Conservation (phyloP, 2,113 vertebrate genomes). For the Chiloscyllium plagiosum region DNA sequence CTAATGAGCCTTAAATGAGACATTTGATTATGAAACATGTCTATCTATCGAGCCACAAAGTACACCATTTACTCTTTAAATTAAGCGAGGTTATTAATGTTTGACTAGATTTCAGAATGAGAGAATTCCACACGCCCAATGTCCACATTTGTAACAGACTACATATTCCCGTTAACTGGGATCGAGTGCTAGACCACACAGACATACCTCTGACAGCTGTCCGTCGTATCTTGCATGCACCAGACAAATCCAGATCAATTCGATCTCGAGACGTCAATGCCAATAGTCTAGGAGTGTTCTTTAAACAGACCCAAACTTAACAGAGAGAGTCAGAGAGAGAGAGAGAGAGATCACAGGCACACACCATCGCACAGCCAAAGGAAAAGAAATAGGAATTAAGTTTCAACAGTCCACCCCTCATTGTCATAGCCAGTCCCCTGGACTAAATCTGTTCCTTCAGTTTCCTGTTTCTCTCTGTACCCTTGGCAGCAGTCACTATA, state of each 20-base stretch:
- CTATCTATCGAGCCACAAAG: not conserved
- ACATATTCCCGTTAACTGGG: not conserved
- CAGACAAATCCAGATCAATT: not conserved
- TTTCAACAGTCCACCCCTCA: slow-evolving; percentile 13
- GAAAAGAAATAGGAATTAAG: slow-evolving; percentile 14
- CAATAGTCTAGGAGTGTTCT: not conserved
- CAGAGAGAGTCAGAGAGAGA: not conserved
- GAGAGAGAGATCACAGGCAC: not conserved
- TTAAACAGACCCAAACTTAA: not conserved
- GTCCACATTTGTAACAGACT: not conserved
- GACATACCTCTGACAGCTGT: not conserved
- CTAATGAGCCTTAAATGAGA: not conserved
- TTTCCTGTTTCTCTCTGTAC: slow-evolving; percentile 21
- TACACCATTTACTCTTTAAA: not conserved
- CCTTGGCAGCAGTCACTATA: not conserved
- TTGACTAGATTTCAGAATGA: not conserved
- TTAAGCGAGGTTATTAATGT: not conserved
- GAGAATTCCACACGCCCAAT: not conserved
- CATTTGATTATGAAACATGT: not conserved
- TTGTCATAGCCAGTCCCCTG: slow-evolving; percentile 11
- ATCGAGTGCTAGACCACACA: not conserved
- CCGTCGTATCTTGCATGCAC: not conserved
- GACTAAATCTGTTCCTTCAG: slow-evolving; percentile 11
- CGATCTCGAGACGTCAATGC: not conserved
- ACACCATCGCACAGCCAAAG: not conserved